Evolutionary conservation across 2,113 vertebrate species (phyloP).

Genomic region (Eidolon helvum): DNA sequence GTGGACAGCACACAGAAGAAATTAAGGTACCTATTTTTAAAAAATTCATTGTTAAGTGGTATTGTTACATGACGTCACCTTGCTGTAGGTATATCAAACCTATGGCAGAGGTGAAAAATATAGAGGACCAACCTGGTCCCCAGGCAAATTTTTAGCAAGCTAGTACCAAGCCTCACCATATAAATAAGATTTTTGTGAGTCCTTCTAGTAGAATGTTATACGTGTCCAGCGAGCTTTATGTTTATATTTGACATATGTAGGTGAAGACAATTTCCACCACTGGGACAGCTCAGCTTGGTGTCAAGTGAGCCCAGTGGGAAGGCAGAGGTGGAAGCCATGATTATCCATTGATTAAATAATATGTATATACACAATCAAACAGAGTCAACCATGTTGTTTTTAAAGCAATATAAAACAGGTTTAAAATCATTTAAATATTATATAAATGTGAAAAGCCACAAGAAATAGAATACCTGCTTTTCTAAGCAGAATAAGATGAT

Average conservation of each 20-base stretch:
- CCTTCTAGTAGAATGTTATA: neutral
- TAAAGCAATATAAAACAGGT: neutral
- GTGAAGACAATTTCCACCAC: neutral
- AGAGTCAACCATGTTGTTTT: neutral
- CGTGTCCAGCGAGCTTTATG: neutral
- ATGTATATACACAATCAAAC: neutral
- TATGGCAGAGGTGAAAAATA: accelerated
- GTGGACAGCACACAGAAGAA: neutral
- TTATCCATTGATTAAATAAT: neutral
- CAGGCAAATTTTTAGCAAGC: neutral
- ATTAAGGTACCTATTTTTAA: neutral
- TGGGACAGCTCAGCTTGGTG: neutral
- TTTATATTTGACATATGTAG: neutral
- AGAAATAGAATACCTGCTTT: neutral
- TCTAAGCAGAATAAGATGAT: neutral
- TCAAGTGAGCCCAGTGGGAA: neutral
- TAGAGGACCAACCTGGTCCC: neutral
- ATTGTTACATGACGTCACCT: neutral
- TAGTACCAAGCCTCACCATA: neutral
- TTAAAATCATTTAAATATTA: neutral
- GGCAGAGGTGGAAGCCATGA: neutral
- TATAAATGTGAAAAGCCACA: neutral
- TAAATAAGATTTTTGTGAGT: neutral
- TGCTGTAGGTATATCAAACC: accelerated
- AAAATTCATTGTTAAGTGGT: neutral